These are phyloP conservation scores for Drosophila mimetica DNA, from an alignment of 2,888 invertebrate genomes.

Conservation along the genomic window DNA sequence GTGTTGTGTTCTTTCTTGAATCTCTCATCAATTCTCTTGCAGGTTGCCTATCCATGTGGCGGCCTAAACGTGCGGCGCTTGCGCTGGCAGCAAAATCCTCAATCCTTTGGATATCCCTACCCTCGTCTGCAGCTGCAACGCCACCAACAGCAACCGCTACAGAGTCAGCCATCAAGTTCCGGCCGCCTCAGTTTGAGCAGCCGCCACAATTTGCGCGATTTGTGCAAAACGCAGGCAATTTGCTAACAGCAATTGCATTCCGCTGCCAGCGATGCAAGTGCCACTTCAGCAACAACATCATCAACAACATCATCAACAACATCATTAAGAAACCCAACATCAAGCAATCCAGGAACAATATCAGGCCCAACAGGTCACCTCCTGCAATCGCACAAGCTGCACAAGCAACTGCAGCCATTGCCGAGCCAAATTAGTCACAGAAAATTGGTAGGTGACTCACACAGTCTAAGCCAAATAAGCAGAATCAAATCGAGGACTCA, in stretches of 20 bases:
- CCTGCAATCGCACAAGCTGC: constrained; percentile 59
- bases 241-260: constrained; percentile 70
- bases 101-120: constrained; percentile 4
- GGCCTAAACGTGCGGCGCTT: constrained; percentile 60
- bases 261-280: constrained; percentile 50
- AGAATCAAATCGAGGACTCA: background rate
- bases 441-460: constrained; percentile 71
- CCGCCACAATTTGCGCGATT: constrained; percentile 59
- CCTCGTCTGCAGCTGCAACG: constrained; percentile 38
- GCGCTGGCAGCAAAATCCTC: constrained; percentile 57
- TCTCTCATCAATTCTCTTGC: constrained; percentile 60
- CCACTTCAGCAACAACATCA: constrained; percentile 38
- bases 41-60: constrained; percentile 66
- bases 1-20: constrained; percentile 44
- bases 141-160: constrained; percentile 43
- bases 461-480: constrained; percentile 23
- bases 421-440: constrained; percentile 58
- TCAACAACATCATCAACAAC: constrained; percentile 30
- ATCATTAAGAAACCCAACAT: constrained; percentile 39
- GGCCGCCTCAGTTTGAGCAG: constrained; percentile 13
- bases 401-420: constrained; percentile 36
- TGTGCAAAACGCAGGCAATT: constrained; percentile 63
- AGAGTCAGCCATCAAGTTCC: constrained; percentile 41
- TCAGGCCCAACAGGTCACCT: constrained; percentile 49
- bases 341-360: constrained; percentile 44